Evolutionary conservation across 2,113 vertebrate genomes (phyloP), one percentile per base, ranked within the genome.

Genomic region (Aspidoscelis tigris): DNA sequence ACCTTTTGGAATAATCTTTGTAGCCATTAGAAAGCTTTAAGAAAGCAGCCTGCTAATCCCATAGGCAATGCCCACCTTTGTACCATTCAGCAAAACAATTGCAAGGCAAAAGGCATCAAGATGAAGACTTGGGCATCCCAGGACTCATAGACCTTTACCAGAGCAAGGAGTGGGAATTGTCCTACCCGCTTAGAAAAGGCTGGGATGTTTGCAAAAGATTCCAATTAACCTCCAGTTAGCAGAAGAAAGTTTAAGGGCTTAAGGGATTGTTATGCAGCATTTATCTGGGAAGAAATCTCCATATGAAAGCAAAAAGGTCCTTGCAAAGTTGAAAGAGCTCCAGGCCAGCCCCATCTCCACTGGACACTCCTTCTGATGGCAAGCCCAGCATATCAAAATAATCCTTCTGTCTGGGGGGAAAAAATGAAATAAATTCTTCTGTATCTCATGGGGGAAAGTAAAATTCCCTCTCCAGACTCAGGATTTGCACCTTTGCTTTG

Each of bases 61-160:
- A 43, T 9, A 16, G 2, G 53, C 7, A 5, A 11, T n/a, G 68
- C 20, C 26, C 7, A 22, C 70, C n/a, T 24, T 33, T 86, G 76
- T 75, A 79, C 58, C 74, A 76, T 80, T 74, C 90, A 77, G 78
- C 81, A 84, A 90, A 92, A 86, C 78, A 90, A 83, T 69, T 80
- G 33, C 80, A 76, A 88, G 44, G 76, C 86, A 65, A 89, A 78
- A 79, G 33, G 21, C 33, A 69, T 26, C 84, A 76, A 86, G 87
- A 90, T 88, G 84, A 90, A 85, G 84, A 88, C 83, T 84, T 33
- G 5, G 11, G 9, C 44, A 8, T 24, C 43, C 43, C 55, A 75
- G 64, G 7, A 24, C 72, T 80, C 64, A 64, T 53, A 14, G 76
- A 76, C 58, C 7, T 5, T 53, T 77, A 12, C 20, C 64, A 26